Conservation (phyloP, 92 coral and sea anemone genomes). For the Anthopleura xanthogrammica region DNA sequence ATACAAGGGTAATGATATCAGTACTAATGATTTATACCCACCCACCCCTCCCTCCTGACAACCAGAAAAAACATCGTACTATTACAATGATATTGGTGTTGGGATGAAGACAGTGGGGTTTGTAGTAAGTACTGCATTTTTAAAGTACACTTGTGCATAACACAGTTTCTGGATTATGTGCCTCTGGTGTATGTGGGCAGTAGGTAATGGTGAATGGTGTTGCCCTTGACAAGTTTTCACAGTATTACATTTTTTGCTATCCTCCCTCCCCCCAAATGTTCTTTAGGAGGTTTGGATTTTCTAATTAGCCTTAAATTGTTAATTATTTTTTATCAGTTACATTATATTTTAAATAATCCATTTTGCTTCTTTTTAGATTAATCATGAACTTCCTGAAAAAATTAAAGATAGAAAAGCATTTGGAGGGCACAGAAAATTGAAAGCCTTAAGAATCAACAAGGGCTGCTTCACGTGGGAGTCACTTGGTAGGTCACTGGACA, state of each 20-base stretch:
- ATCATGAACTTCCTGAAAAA: slow-evolving; percentile 78
- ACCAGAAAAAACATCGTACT: too few relatives aligned
- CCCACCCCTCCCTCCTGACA: neutral
- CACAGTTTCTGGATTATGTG: too few relatives aligned
- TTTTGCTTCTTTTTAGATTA: slow-evolving; percentile 41
- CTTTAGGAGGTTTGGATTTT: too few relatives aligned
- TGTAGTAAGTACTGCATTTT: too few relatives aligned
- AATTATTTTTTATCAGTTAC: neutral
- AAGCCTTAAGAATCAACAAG: slow-evolving; percentile 73
- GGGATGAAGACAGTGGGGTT: too few relatives aligned
- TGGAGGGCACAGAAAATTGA: slow-evolving; percentile 87
- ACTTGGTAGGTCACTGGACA: slow-evolving; percentile 45
- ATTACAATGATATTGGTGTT: too few relatives aligned
- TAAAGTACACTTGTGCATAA: too few relatives aligned
- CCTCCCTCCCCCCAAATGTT: too few relatives aligned
- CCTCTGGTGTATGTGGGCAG: too few relatives aligned
- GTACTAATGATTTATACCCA: neutral
- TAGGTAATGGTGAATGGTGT: neutral
- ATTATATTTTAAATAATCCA: neutral
- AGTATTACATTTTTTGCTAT: neutral
- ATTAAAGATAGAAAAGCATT: slow-evolving; percentile 86
- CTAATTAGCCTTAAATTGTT: too few relatives aligned
- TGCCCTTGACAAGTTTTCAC: neutral
- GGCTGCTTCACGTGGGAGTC: slow-evolving; percentile 82
- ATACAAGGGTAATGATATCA: slow-evolving; percentile 68